phyloP scores from a whole-genome alignment of 2,797 vertebrate genomes.

The Enteromius mattozi region DNA sequence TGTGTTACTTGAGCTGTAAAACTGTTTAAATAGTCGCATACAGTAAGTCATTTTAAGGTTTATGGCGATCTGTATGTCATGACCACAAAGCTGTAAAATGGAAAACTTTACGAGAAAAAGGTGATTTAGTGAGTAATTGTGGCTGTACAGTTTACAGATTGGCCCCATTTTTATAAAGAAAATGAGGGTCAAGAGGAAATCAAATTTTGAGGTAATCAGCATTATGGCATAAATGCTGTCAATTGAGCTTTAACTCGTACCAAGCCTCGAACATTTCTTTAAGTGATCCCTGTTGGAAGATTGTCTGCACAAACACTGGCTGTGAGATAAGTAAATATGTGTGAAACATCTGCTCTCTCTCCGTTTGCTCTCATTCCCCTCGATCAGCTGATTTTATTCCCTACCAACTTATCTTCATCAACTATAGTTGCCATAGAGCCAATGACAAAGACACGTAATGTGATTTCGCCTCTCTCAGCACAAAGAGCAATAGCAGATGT shows the following conservation, averaged over 20 bases:
- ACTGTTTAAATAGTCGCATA: background rate
- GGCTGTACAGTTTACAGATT: background rate
- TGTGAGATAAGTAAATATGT: conserved; percentile 84
- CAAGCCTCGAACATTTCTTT: background rate
- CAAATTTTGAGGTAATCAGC: background rate
- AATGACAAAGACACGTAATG: conserved; percentile 50
- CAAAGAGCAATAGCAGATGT: conserved; percentile 54
- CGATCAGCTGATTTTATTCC: conserved; percentile 55
- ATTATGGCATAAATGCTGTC: background rate
- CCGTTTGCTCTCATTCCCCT: conserved; percentile 45
- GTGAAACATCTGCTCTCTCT: conserved; percentile 55
- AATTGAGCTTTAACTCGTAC: background rate
- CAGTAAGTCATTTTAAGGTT: background rate
- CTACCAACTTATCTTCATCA: conserved; percentile 43
- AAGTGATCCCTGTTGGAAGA: conserved; percentile 40
- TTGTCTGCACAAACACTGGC: conserved; percentile 52
- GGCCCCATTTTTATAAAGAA: background rate
- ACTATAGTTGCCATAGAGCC: conserved; percentile 73
- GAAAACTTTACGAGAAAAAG: background rate
- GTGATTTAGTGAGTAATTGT: background rate
- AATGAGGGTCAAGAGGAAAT: background rate
- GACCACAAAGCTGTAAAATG: background rate
- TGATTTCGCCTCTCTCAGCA: conserved; percentile 33
- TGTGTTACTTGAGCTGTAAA: background rate
- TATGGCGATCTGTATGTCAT: background rate